Conservation (phyloP, 1,140 invertebrate genomes). For the Asbolus verrucosus region DNA sequence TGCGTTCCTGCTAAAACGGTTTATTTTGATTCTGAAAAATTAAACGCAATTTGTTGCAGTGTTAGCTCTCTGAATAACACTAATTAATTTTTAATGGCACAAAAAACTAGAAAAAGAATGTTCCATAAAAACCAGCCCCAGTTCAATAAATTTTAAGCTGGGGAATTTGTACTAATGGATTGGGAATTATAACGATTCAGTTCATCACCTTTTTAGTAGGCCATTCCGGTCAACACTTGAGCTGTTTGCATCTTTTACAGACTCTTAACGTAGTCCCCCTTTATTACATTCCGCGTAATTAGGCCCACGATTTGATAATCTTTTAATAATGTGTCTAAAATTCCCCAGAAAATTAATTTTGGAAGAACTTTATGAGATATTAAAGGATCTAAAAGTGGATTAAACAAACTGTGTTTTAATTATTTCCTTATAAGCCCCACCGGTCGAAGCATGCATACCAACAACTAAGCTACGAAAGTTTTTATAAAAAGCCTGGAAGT, state of each 20-base stretch:
- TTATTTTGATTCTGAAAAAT: too few species aligned
- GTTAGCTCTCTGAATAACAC: neutral
- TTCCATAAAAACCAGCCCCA: neutral
- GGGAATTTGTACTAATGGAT: slow-evolving; percentile 31
- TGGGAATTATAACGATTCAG: slow-evolving; percentile 23
- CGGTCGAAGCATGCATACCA: too few species aligned
- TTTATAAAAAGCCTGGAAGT: too few species aligned
- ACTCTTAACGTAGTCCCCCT: neutral
- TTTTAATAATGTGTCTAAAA: neutral
- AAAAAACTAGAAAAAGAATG: slow-evolving; percentile 15
- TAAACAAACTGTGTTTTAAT: too few species aligned
- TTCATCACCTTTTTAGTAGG: slow-evolving; percentile 23
- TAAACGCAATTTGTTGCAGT: too few species aligned
- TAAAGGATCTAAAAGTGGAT: too few species aligned
- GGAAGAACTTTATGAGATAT: neutral
- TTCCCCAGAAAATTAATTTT: neutral
- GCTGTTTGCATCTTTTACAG: slow-evolving; percentile 16
- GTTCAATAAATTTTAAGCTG: slow-evolving; percentile 31
- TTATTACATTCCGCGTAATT: slow-evolving; percentile 19
- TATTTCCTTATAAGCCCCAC: too few species aligned
- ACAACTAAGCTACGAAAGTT: too few species aligned
- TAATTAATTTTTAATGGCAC: neutral
- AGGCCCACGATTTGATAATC: slow-evolving; percentile 17
- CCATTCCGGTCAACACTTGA: slow-evolving; percentile 18
- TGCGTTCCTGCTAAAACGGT: too few species aligned